These are phyloP conservation scores for Prionace glauca DNA, from an alignment of 2,797 vertebrate species.

Conservation along the genomic window DNA sequence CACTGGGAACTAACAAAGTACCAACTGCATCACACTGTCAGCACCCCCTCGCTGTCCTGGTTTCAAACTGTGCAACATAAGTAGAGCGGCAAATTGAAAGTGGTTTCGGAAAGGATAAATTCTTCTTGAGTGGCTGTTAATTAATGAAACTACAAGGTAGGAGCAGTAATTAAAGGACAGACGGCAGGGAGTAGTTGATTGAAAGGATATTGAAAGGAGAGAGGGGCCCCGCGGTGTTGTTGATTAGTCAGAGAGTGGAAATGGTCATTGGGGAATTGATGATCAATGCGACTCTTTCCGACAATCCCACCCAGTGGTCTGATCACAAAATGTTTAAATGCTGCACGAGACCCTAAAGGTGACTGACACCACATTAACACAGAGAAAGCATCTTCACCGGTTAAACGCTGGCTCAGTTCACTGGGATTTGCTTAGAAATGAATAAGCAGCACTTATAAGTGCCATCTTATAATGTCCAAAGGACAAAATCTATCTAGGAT, in stretches of 20 bases:
- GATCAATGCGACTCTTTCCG: not conserved
- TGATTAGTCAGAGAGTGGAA: slow-evolving; percentile 24
- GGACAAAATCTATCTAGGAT: not conserved
- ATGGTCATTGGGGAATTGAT: not conserved
- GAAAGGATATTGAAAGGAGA: slow-evolving; percentile 24
- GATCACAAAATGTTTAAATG: not conserved
- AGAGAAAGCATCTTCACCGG: not conserved
- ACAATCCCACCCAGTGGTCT: not conserved
- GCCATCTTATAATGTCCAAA: not conserved
- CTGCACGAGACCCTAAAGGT: not conserved
- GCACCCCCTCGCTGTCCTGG: not conserved
- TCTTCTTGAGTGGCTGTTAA: slow-evolving; percentile 21
- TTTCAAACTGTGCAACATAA: slow-evolving; percentile 1
- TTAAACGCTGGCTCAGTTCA: not conserved
- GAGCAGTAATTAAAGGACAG: not conserved
- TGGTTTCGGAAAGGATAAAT: slow-evolving; percentile 14
- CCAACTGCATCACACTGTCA: not conserved
- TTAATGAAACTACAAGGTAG: not conserved
- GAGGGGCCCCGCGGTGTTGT: not conserved
- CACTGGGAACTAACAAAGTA: not conserved
- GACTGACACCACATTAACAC: not conserved
- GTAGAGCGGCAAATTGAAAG: not conserved
- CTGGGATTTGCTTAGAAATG: not conserved
- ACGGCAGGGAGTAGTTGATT: slow-evolving; percentile 13
- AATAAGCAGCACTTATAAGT: not conserved